These are phyloP conservation scores for Pyrocephalus nanus DNA, from an alignment of 2,797 vertebrate species.

Conservation along the genomic window DNA sequence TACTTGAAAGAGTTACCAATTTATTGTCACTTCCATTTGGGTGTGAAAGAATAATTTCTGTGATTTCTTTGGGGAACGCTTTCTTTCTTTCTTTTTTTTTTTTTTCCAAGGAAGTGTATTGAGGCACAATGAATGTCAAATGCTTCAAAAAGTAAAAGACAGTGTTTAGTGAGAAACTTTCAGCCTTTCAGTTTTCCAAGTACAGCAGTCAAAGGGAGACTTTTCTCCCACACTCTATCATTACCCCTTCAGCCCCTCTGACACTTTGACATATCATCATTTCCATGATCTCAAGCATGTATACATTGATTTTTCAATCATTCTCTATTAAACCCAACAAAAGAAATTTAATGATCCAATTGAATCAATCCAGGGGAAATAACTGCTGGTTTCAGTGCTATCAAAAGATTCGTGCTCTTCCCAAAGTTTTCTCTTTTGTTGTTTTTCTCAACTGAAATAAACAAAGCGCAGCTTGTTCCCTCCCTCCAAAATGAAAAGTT, in stretches of 20 bases:
- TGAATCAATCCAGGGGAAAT: conserved; percentile 71
- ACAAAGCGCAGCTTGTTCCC: background rate
- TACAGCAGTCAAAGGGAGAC: conserved; percentile 72
- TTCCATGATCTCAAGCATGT: conserved; percentile 78
- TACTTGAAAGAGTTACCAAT: conserved; percentile 20
- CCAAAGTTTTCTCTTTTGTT: conserved; percentile 44
- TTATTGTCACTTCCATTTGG: conserved; percentile 32
- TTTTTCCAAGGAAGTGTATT: background rate
- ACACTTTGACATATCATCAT: conserved; percentile 84
- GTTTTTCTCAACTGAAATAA: conserved; percentile 50
- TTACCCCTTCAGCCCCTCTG: conserved; percentile 78
- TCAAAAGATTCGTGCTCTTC: conserved; percentile 52
- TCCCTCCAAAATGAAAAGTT: background rate
- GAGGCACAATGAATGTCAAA: conserved; percentile 72
- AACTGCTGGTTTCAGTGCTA: conserved; percentile 62
- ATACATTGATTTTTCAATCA: conserved; percentile 80
- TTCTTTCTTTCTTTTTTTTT: background rate
- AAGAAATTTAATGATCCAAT: conserved; percentile 73
- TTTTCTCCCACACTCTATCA: conserved; percentile 75
- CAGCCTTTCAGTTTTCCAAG: conserved; percentile 76
- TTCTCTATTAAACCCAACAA: conserved; percentile 71
- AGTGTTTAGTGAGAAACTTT: conserved; percentile 73
- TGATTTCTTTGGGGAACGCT: conserved; percentile 73
- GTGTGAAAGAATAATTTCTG: conserved; percentile 51
- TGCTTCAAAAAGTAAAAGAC: conserved; percentile 66